phyloP scores from a whole-genome alignment of 2,888 invertebrate species.

The Scelioninae gen. 1 region DNA sequence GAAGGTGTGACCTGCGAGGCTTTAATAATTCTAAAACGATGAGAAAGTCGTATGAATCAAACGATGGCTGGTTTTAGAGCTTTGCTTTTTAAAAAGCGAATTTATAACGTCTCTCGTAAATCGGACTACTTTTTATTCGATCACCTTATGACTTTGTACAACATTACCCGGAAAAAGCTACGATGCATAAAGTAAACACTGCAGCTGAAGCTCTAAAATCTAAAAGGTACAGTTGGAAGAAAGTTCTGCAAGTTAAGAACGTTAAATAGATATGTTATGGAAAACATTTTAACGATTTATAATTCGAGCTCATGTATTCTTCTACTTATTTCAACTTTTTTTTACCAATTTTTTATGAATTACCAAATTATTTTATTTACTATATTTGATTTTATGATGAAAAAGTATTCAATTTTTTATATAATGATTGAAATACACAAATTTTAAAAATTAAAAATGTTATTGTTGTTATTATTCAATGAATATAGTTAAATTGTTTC shows the following conservation, averaged over 20 bases:
- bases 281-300: constrained; percentile 1
- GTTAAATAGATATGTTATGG: constrained; percentile 7
- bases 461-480: too few species aligned
- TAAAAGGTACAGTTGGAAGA: not conserved
- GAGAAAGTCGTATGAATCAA: constrained; percentile 14
- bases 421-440: too few species aligned
- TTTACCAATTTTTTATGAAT: too few species aligned
- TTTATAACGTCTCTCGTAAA: constrained; percentile 1
- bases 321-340: too few species aligned
- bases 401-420: too few species aligned
- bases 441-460: too few species aligned
- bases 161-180: not conserved
- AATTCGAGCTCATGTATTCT: not conserved
- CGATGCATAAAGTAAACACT: too few species aligned
- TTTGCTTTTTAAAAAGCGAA: constrained; percentile 3
- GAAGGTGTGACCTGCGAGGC: constrained; percentile 7
- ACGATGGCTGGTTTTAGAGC: constrained; percentile 2
- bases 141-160: too few species aligned
- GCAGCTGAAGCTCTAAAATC: too few species aligned
- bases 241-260: not conserved
- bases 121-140: not conserved
- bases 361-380: too few species aligned
- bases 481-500: too few species aligned
- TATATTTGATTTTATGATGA: too few species aligned
- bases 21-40: constrained; percentile 13